Conservation (phyloP, 2,113 vertebrate species). For the Pseudorectes ferrugineus region DNA sequence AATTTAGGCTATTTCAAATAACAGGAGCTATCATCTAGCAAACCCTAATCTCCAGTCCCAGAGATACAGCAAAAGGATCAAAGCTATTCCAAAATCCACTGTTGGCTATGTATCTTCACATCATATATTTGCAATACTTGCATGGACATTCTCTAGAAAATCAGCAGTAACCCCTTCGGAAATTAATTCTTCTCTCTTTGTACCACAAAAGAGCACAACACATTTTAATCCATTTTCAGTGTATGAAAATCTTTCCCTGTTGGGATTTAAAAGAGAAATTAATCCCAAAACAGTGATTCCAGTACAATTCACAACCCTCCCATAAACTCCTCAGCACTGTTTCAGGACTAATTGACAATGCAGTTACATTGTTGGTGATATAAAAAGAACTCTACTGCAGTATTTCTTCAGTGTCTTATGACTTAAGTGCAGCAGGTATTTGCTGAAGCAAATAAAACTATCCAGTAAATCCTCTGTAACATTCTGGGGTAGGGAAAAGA, state of each 20-base stretch:
- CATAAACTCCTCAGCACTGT: constrained; percentile 1
- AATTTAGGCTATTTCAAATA: constrained; percentile 24
- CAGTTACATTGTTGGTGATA: constrained; percentile 12
- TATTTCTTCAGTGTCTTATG: constrained; percentile 26
- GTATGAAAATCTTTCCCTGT: neutral
- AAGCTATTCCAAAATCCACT: neutral
- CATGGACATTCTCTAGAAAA: neutral
- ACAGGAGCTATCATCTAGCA: neutral
- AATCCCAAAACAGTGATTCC: constrained; percentile 20
- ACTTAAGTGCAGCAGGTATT: constrained; percentile 30
- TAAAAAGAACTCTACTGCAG: constrained; percentile 10
- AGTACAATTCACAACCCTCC: neutral
- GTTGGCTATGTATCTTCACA: neutral
- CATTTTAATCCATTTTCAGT: constrained; percentile 3
- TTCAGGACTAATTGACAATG: constrained; percentile 25
- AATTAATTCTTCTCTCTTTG: neutral
- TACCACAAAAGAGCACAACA: neutral
- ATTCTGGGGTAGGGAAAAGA: neutral
- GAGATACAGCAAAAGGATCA: neutral
- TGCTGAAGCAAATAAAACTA: constrained; percentile 49
- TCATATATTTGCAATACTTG: neutral
- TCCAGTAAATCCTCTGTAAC: constrained; percentile 35
- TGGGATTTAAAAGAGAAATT: constrained; percentile 30
- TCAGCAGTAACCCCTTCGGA: neutral
- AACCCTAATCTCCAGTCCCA: neutral